These are phyloP conservation scores for Champsocephalus gunnari DNA, from an alignment of 2,797 vertebrate species.

Conservation along the genomic window DNA sequence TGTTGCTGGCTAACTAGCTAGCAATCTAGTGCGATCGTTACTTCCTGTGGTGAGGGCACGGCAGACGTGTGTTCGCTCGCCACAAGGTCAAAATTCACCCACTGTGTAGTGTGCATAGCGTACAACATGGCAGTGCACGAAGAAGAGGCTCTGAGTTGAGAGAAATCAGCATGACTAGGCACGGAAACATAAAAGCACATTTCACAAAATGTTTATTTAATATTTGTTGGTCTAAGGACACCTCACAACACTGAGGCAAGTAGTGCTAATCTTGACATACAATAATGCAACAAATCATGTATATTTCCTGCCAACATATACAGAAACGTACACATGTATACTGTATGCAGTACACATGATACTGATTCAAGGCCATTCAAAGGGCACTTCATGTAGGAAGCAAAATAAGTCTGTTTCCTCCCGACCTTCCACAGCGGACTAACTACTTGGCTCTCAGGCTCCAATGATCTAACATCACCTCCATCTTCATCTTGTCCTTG, in stretches of 20 bases:
- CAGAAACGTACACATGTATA: background rate
- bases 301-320: background rate
- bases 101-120: too few species aligned
- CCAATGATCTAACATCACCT: slow-evolving; percentile 46
- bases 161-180: background rate
- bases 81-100: too few species aligned
- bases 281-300: background rate
- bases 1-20: too few species aligned
- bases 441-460: slow-evolving; percentile 40
- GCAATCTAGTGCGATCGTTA: too few species aligned
- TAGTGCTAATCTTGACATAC: background rate
- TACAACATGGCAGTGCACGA: too few species aligned
- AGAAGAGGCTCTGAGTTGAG: too few species aligned
- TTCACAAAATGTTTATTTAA: background rate
- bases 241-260: background rate
- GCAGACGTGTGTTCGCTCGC: too few species aligned
- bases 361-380: too few species aligned
- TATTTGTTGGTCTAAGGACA: background rate
- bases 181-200: background rate
- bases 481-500: slow-evolving; percentile 62
- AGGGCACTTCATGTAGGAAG: background rate
- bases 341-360: too few species aligned
- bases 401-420: background rate
- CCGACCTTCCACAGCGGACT: background rate
- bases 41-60: too few species aligned